These are phyloP conservation scores for Cenopis cana DNA, from an alignment of 2,888 invertebrate species.

Conservation along the genomic window DNA sequence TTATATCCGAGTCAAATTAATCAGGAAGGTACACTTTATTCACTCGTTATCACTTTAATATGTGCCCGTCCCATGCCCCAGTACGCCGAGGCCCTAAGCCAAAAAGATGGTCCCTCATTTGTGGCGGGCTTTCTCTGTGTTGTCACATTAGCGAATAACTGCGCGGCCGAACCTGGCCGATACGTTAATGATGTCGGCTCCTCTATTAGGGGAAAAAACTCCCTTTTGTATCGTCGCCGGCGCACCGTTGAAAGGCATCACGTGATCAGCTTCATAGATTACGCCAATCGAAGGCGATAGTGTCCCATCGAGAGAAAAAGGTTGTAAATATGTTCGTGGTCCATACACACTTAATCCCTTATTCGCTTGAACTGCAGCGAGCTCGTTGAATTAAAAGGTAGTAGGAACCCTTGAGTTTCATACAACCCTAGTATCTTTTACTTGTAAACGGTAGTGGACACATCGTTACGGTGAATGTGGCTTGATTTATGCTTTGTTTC, in stretches of 20 bases:
- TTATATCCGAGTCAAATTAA: no score
- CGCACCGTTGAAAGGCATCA: constrained; percentile 41
- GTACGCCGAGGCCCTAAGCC: constrained; percentile 65
- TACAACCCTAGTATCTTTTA: background rate
- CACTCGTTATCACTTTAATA: background rate
- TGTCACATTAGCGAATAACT: constrained; percentile 85
- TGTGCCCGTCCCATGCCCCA: constrained; percentile 6
- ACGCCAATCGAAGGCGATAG: constrained; percentile 36
- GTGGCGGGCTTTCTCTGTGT: constrained; percentile 81
- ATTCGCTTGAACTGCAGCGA: background rate
- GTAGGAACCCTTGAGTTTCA: background rate
- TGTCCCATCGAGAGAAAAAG: constrained; percentile 34
- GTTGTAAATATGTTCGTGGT: background rate
- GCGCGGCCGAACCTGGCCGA: constrained; percentile 72
- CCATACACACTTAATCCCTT: constrained; percentile 20
- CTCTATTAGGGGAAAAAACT: constrained; percentile 77
- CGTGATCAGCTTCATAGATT: constrained; percentile 46
- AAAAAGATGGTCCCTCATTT: constrained; percentile 80
- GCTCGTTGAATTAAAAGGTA: background rate
- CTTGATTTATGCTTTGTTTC: constrained; percentile 34
- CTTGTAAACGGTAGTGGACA: constrained; percentile 19
- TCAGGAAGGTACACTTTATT: background rate
- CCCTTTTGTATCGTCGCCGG: constrained; percentile 64
- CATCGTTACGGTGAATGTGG: constrained; percentile 20
- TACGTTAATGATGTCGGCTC: constrained; percentile 83